Evolutionary conservation across 2,113 vertebrate species (phyloP).

Genomic region (Amazona vittata): DNA sequence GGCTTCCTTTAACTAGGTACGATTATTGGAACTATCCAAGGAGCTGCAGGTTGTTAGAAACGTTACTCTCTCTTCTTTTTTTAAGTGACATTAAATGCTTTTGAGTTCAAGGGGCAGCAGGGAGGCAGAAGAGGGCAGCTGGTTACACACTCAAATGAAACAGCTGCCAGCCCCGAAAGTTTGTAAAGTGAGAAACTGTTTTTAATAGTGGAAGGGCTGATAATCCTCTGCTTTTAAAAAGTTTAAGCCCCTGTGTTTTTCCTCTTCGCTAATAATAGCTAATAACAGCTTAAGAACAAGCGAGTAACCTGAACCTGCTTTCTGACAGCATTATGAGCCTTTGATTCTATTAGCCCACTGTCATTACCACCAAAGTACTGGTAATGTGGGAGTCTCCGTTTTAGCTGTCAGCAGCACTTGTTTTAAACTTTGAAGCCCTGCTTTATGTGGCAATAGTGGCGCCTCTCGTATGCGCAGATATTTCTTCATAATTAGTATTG

Average conservation of each 20-base stretch:
- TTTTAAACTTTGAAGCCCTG: slow-evolving; percentile 44
- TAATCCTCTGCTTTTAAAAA: slow-evolving; percentile 70
- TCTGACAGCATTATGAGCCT: slow-evolving; percentile 54
- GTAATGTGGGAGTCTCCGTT: slow-evolving; percentile 38
- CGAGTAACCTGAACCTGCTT: slow-evolving; percentile 60
- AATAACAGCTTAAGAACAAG: slow-evolving; percentile 62
- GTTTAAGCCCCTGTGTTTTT: slow-evolving; percentile 59
- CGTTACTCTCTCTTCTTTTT: slow-evolving; percentile 19
- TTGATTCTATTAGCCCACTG: slow-evolving; percentile 64
- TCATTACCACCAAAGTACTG: slow-evolving; percentile 59
- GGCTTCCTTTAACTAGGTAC: slow-evolving; percentile 51
- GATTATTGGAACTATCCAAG: slow-evolving; percentile 47
- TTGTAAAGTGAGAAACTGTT: slow-evolving; percentile 70
- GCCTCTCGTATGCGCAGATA: background rate
- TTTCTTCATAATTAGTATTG: slow-evolving; percentile 37
- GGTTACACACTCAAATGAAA: slow-evolving; percentile 54
- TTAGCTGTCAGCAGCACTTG: slow-evolving; percentile 58
- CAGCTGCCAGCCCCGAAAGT: slow-evolving; percentile 67
- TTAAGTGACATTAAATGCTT: slow-evolving; percentile 69
- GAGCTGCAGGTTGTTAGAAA: slow-evolving; percentile 64
- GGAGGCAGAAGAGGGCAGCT: slow-evolving; percentile 64
- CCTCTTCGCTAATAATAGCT: slow-evolving; percentile 61
- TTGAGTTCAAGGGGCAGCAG: slow-evolving; percentile 70
- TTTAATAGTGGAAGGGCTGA: slow-evolving; percentile 64
- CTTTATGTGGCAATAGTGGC: slow-evolving; percentile 15